Percentiles rank a stretch among this genome's conserved stretches.
Evolutionary conservation across 2,888 invertebrate genomes (phyloP).

Genomic region (Lepidochitona cinerea): DNA sequence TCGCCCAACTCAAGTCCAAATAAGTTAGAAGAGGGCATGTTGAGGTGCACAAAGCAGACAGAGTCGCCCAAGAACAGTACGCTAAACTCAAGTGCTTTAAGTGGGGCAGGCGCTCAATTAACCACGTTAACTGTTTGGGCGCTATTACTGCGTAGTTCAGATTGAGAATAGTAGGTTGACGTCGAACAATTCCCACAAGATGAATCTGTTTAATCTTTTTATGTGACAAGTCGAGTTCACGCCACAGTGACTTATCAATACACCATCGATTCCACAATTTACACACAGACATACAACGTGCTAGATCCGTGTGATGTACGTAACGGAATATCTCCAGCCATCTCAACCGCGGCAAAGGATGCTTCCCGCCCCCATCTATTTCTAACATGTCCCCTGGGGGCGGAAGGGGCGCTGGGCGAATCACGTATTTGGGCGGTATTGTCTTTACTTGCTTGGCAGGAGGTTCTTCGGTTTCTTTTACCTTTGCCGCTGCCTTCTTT

Average conservation of each 20-base stretch:
- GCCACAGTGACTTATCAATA: constrained; percentile 88
- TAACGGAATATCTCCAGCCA: constrained; percentile 72
- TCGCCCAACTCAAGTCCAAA: constrained; percentile 89
- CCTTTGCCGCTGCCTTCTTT: neutral
- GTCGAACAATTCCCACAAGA: constrained; percentile 86
- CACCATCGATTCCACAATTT: constrained; percentile 90
- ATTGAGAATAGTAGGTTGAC: constrained; percentile 88
- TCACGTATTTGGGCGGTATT: constrained; percentile 38
- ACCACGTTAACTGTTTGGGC: constrained; percentile 90
- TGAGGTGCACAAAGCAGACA: constrained; percentile 85
- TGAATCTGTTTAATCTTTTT: constrained; percentile 79
- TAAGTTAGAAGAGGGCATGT: constrained; percentile 82
- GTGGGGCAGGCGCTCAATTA: constrained; percentile 88
- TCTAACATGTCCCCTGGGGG: constrained; percentile 55
- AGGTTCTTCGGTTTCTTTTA: neutral
- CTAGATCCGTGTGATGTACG: constrained; percentile 73
- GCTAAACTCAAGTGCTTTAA: constrained; percentile 85
- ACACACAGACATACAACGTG: constrained; percentile 81
- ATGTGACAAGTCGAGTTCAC: constrained; percentile 83
- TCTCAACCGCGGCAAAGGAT: constrained; percentile 59
- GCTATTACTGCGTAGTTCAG: constrained; percentile 92
- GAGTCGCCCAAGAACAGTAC: constrained; percentile 79
- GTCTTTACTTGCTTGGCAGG: neutral
- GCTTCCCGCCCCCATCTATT: constrained; percentile 41
- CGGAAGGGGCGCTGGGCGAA: constrained; percentile 61